Base-by-base conservation (phyloP, 1,140 invertebrate species). In the Achatina immaculata region DNA sequence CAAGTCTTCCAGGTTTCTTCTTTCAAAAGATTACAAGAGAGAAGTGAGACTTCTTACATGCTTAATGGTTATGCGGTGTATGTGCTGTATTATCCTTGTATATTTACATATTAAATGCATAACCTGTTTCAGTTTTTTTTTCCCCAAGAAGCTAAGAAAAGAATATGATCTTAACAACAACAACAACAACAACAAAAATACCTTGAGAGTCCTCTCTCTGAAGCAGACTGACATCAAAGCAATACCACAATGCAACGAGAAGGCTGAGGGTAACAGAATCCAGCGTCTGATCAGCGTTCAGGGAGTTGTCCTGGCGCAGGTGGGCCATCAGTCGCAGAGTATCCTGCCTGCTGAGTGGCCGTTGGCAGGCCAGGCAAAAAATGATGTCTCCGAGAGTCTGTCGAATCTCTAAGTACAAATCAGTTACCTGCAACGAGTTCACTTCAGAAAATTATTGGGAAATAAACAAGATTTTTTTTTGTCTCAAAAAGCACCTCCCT, bases 351-450 rank as follows among this genome's bases (percentile, higher is more conserved):
- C 85, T 93, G 21, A 98, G 90, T 0, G 95, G 95, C 58, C 94
- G 93, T 88, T 99, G 97, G 19, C 96, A 96, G 0, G 96, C 94
- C 93, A 95, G 96, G 81, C 95, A 94, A 87, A 96, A 98, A 1
- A 99, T 90, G 78, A 96, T 95, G 85, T 97, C 96, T 0, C 96
- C 96, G 40, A 98, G 89, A 55, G 95, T 93, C 83, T 95, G 93
- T 86, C 95, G 93, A 28, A 95, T 96, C 77, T 95, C 94, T 80
- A 95, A 93, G 82, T 95, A 96, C n/a, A 96, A 91, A 87, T 94
- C 94, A 71, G 95, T 93, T 0, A 98, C 94, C 92, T 96, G 93
- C 11, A 77, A 0, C 16, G 9, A 36, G 31, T 14, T 72, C 19
- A 21, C 31, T 31, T 16, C 14, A 68, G 31, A 11, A 21, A 68